Percentiles rank a stretch among this genome's conserved stretches.
phyloP scores from a whole-genome alignment of 2,797 vertebrate genomes.

The Myotis vivesi region DNA sequence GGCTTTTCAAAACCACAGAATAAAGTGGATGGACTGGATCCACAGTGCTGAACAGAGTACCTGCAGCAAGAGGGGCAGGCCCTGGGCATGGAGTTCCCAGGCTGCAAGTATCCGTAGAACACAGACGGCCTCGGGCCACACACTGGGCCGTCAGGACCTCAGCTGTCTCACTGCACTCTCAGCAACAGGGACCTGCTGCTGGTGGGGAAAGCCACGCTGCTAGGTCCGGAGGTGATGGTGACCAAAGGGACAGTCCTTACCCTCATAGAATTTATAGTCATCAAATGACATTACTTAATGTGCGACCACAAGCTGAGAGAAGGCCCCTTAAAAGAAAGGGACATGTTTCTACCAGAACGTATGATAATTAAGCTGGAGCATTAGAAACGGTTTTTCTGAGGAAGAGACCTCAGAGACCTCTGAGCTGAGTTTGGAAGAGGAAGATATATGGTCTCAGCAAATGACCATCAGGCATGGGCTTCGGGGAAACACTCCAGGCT shows the following conservation, averaged over 20 bases:
- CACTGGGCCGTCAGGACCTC: background rate
- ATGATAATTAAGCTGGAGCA: background rate
- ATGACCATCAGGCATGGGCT: background rate
- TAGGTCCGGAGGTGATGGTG: background rate
- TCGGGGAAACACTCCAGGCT: background rate
- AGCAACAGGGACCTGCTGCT: background rate
- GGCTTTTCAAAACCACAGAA: background rate
- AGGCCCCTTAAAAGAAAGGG: background rate
- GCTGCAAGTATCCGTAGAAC: fast-evolving
- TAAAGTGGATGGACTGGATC: background rate
- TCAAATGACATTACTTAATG: background rate
- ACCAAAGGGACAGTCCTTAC: background rate
- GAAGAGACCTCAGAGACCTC: background rate
- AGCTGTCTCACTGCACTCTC: background rate
- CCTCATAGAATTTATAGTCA: background rate
- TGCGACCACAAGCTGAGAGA: background rate
- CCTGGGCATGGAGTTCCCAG: background rate
- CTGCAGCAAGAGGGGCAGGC: background rate
- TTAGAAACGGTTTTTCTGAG: background rate
- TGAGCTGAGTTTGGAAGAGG: background rate
- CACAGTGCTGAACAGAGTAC: fast-evolving
- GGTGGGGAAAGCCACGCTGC: fast-evolving
- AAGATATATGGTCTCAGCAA: background rate
- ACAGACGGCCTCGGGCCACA: background rate
- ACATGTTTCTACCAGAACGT: background rate